These are phyloP conservation scores for Cairina moschata DNA, from an alignment of 2,113 vertebrate species.

Conservation along the genomic window DNA sequence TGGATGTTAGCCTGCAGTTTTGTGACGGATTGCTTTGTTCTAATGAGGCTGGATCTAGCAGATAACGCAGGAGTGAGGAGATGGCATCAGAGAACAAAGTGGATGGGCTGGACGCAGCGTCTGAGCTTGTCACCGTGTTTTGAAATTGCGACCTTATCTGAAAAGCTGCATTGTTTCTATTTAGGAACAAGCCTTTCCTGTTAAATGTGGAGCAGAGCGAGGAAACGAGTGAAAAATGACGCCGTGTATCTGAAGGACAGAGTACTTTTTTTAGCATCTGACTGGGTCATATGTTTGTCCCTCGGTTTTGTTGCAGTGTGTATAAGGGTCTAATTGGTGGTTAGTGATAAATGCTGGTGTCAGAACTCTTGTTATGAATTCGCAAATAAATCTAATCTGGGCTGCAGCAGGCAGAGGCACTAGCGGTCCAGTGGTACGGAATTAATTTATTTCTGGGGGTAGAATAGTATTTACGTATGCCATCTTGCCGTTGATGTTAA, in stretches of 20 bases:
- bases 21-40: not conserved
- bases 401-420: not conserved
- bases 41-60: not conserved
- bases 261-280: slow-evolving; percentile 8
- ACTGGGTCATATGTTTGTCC: slow-evolving; percentile 29
- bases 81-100: not conserved
- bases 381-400: slow-evolving; percentile 40
- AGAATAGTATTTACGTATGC: not conserved
- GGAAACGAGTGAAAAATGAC: slow-evolving; percentile 22
- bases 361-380: slow-evolving; percentile 17
- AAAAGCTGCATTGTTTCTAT: slow-evolving; percentile 34
- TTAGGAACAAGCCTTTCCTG: slow-evolving; percentile 11
- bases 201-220: not conserved
- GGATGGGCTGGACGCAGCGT: not conserved
- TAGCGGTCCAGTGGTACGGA: not conserved
- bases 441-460: slow-evolving; percentile 24
- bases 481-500: not conserved
- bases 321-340: not conserved
- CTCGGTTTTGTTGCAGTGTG: not conserved
- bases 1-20: not conserved
- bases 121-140: not conserved
- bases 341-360: slow-evolving; percentile 41
- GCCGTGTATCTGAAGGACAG: not conserved
- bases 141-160: slow-evolving; percentile 2
- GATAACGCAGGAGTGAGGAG: not conserved